Conservation (phyloP, 2,888 invertebrate species). For the Sympetrum striolatum region DNA sequence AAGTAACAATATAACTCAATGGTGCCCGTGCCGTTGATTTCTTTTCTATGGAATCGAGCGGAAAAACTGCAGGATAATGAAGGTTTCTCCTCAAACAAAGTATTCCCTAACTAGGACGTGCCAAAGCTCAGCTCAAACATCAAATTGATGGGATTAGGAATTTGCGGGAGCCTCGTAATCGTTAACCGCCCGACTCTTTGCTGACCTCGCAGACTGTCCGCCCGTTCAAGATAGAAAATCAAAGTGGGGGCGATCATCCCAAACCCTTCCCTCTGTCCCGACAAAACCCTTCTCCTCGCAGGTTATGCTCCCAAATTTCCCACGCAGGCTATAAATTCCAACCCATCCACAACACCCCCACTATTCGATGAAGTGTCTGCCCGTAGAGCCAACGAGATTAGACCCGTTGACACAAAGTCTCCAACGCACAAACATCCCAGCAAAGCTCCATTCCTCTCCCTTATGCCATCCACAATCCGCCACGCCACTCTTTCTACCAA, state of each 20-base stretch:
- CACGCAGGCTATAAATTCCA: slow-evolving; percentile 37
- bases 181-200: slow-evolving; percentile 14
- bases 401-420: slow-evolving; percentile 36
- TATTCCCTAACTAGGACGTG: background rate
- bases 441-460: background rate
- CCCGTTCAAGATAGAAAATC: slow-evolving; percentile 21
- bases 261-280: background rate
- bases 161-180: slow-evolving; percentile 9
- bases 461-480: background rate
- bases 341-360: slow-evolving; percentile 28
- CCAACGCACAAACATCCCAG: background rate
- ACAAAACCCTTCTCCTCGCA: slow-evolving; percentile 28
- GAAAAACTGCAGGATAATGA: background rate
- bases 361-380: slow-evolving; percentile 40
- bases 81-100: background rate
- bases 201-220: background rate
- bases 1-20: background rate
- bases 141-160: slow-evolving; percentile 34
- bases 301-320: slow-evolving; percentile 32
- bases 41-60: background rate
- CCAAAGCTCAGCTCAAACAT: slow-evolving; percentile 7
- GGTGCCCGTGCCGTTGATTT: background rate
- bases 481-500: background rate
- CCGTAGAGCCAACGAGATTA: slow-evolving; percentile 38
- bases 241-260: background rate